Evolutionary conservation across 1,140 invertebrate species (phyloP), one percentile per base, ranked within the genome.

Genomic region (Araneus ventricosus): DNA sequence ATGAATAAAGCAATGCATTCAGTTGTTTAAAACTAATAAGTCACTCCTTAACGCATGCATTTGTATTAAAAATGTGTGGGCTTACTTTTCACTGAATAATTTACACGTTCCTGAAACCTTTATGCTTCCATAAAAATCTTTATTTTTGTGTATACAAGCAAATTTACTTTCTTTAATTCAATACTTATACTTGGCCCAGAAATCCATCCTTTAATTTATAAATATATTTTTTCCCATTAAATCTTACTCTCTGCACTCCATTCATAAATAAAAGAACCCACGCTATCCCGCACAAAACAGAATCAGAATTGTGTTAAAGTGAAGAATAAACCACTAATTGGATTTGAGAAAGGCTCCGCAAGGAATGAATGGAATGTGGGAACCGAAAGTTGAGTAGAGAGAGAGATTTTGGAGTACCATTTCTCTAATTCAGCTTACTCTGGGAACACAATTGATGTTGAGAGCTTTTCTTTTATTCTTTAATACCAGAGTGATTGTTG

Each of bases 321-420:
- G 63, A 88, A 88, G 63, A 88, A 75, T 88, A 88, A 88, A 88
- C 41, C 61, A 45, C 39, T 88, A 88, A 88, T 88, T 88, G 87
- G 24, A 88, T 75, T 88, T 52, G 1, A 14, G 24, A 10, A 6
- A 37, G 27, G 3, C 2, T 87, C 30, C 24, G 1, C 14, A 6
- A 10, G 30, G 87, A 88, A 75, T 70, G 37, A 88, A 88, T 45
- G 87, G 87, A 39, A 88, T 45, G 87, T 37, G 7, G n/a, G 34
- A 70, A 88, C 6, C 27, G 39, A 52, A 88, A 70, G 45, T 52
- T 14, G n/a, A 0, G 61, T 27, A 7, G 24, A 52, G 27, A 67
- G 63, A 82, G 34, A 82, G 5, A 82, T 82, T 37, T 45, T 82
- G 39, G 75, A 80, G 75, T 41, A 37, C 34, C n/a, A 24, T 82